Evolutionary conservation across 2,888 invertebrate species (phyloP), one percentile per base, ranked within the genome.

Genomic region (Phaedon cochleariae): DNA sequence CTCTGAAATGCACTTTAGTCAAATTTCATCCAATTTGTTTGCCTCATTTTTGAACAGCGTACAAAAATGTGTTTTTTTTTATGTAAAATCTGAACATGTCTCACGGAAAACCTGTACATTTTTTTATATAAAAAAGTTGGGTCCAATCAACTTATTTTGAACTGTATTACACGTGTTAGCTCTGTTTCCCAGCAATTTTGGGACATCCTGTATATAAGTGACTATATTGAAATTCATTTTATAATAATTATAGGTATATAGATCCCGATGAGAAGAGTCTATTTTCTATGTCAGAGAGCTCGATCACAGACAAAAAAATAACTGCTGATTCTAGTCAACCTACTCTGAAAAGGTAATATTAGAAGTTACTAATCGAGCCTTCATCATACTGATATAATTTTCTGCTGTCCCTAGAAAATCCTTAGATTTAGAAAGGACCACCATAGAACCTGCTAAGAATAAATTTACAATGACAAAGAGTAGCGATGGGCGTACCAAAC

Each of bases 381-480:
- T 26, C 37, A 49, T 41, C 21, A 31, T 34, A 10, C 21, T 59
- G 20, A 10, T 31, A 1, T 7, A 1, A 41, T 15, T 41, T 2
- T n/a, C 15, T 15, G 15, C 3, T 9, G 7, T 2, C 6, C 12
- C 3, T n/a, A 63, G 64, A 51, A 65, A 60, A 37, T 37, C 53
- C 4, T 12, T 29, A 4, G 21, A 52, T 61, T 26, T 53, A n/a
- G 57, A 60, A 18, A 2, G 46, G 12, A 61, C 46, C 22, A 34
- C 26, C 12, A 62, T 46, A 21, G 55, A 65, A 52, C 55, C 64
- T 29, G 54, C 34, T 7, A 66, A 64, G 51, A 71, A 70, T 62
- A 70, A 67, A 59, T 65, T 46, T 45, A 73, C 71, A 1, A 71
- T 69, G 67, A 70, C 70, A 17, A 62, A 60, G 17, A 22, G 1